These are phyloP conservation scores for Hyposoter didymator DNA, from an alignment of 2,888 invertebrate genomes.

Conservation along the genomic window DNA sequence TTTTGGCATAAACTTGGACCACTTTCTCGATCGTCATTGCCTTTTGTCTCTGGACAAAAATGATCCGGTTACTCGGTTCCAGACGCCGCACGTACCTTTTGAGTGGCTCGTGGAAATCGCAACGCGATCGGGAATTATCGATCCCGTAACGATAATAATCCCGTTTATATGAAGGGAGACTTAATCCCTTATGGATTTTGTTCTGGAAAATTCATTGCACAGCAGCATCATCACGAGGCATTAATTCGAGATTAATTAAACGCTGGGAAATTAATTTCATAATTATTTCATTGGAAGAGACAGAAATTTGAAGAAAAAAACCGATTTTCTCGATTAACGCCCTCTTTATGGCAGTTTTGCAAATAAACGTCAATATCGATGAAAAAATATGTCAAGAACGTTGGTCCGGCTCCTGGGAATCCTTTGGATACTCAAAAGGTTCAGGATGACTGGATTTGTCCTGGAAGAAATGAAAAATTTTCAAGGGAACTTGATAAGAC, in stretches of 20 bases:
- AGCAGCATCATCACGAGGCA: not conserved
- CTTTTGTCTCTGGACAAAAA: not conserved
- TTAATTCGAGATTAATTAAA: not conserved
- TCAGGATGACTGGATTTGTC: not conserved
- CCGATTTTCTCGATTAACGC: not conserved
- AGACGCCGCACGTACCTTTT: too few species aligned
- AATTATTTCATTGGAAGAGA: not conserved
- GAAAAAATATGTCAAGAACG: not conserved
- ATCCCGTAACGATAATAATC: not conserved
- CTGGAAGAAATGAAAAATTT: not conserved
- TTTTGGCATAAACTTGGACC: constrained; percentile 10
- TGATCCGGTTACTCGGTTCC: not conserved
- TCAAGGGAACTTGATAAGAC: too few species aligned
- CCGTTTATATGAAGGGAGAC: not conserved
- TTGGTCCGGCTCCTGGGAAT: not conserved
- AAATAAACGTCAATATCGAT: not conserved
- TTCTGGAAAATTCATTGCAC: not conserved
- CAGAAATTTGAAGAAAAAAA: not conserved
- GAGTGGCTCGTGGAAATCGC: too few species aligned
- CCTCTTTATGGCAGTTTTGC: not conserved
- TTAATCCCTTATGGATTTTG: not conserved
- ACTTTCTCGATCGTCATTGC: not conserved
- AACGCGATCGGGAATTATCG: not conserved
- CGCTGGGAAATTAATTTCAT: not conserved
- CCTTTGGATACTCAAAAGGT: not conserved